These are phyloP conservation scores for Cyclophora albipunctata DNA, from an alignment of 2,888 invertebrate genomes.

Conservation along the genomic window DNA sequence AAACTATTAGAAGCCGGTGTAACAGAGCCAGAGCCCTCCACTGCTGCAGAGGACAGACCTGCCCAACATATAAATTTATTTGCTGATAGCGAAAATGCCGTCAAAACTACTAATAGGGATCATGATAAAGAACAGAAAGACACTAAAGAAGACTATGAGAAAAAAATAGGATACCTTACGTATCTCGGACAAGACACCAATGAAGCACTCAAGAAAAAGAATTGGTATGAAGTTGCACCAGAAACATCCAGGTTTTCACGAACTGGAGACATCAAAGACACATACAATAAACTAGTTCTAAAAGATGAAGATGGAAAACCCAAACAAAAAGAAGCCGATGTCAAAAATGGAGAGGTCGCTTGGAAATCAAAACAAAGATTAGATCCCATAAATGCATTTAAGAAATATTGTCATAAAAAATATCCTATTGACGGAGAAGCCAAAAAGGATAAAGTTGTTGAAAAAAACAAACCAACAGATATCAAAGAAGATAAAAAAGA, in stretches of 20 bases:
- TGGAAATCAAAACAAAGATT: slow-evolving; percentile 79
- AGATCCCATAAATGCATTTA: slow-evolving; percentile 85
- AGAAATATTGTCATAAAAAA: slow-evolving; percentile 55
- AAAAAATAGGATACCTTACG: slow-evolving; percentile 96
- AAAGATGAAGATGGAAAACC: slow-evolving; percentile 65
- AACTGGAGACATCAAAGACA: slow-evolving; percentile 52
- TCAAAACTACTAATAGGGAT: slow-evolving; percentile 84
- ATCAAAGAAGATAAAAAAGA: slow-evolving; percentile 25
- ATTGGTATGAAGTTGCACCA: slow-evolving; percentile 91
- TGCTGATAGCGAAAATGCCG: slow-evolving; percentile 86
- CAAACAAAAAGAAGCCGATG: slow-evolving; percentile 40
- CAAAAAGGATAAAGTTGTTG: slow-evolving; percentile 21
- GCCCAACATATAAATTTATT: slow-evolving; percentile 88
- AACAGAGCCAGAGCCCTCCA: slow-evolving; percentile 9
- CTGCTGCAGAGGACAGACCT: slow-evolving; percentile 7
- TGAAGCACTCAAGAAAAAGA: slow-evolving; percentile 87
- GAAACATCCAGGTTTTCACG: slow-evolving; percentile 58
- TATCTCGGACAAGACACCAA: slow-evolving; percentile 96
- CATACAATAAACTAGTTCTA: slow-evolving; percentile 62
- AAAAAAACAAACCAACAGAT: slow-evolving; percentile 20
- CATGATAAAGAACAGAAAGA: slow-evolving; percentile 92
- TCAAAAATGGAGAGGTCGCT: slow-evolving; percentile 77
- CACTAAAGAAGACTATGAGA: slow-evolving; percentile 97
- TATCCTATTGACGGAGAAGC: slow-evolving; percentile 7
- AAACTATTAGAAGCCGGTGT: slow-evolving; percentile 51